phyloP scores from a whole-genome alignment of 2,113 vertebrate species.

The Salvelinus fontinalis region DNA sequence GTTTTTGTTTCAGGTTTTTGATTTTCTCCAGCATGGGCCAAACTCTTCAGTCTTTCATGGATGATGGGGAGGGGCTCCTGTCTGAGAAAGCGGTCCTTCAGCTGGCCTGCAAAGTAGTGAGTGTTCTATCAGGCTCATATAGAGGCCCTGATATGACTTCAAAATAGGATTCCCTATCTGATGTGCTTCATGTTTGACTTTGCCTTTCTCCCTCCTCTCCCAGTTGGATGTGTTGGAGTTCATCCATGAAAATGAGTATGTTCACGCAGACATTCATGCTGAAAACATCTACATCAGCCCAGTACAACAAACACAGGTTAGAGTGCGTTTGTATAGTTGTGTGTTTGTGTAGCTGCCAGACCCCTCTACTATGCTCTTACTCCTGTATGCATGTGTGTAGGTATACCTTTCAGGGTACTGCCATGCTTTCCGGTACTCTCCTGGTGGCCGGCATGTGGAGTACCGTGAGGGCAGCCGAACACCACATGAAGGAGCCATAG shows the following conservation, averaged over 20 bases:
- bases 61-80: constrained; percentile 59
- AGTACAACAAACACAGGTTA: constrained; percentile 76
- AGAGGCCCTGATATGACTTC: not conserved
- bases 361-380: not conserved
- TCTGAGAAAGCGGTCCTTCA: constrained; percentile 80
- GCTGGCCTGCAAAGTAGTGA: constrained; percentile 81
- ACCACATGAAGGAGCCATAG: constrained; percentile 80
- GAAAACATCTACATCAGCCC: constrained; percentile 85
- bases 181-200: not conserved
- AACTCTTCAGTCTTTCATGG: constrained; percentile 78
- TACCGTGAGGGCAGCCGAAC: constrained; percentile 79
- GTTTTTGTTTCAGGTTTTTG: constrained; percentile 79
- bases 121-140: constrained; percentile 29
- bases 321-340: not conserved
- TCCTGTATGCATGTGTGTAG: constrained; percentile 59
- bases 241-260: constrained; percentile 91
- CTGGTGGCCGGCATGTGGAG: constrained; percentile 81
- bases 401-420: constrained; percentile 84
- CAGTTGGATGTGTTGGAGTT: constrained; percentile 90
- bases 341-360: not conserved
- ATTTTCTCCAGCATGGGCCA: constrained; percentile 84
- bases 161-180: not conserved
- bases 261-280: constrained; percentile 85
- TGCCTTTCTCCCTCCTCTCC: constrained; percentile 11
- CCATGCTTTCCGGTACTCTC: constrained; percentile 86